phyloP scores from a whole-genome alignment of 2,113 vertebrate species.

The Psettodes erumei region DNA sequence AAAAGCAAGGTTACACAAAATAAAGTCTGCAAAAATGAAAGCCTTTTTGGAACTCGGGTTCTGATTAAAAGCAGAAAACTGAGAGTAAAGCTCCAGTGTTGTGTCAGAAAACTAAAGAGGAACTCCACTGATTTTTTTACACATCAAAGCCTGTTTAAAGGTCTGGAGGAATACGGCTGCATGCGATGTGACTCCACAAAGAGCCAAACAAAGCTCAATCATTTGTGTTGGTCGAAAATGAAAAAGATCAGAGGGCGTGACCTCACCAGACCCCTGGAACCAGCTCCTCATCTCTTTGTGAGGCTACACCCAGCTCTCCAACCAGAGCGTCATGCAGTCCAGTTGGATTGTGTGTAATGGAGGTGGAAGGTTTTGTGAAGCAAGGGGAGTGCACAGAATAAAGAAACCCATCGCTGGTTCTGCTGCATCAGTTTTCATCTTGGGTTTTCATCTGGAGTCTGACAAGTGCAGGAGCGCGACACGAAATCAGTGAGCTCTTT shows the following conservation, averaged over 20 bases:
- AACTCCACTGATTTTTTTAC: too few species aligned
- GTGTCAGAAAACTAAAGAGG: background rate
- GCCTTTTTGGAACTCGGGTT: background rate
- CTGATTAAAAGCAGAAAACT: background rate
- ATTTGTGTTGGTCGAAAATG: conserved; percentile 5
- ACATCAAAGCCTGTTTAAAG: background rate
- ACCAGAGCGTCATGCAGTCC: background rate
- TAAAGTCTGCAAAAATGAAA: background rate
- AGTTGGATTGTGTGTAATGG: background rate
- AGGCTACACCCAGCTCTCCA: background rate
- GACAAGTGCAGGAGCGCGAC: background rate
- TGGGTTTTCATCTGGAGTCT: background rate
- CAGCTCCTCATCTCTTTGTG: too few species aligned
- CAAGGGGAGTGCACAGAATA: too few species aligned
- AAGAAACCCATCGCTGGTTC: background rate
- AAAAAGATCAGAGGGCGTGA: background rate
- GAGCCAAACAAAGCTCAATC: background rate
- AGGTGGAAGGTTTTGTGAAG: background rate
- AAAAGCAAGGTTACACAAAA: background rate
- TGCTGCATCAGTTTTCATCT: background rate
- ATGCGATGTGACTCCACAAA: background rate
- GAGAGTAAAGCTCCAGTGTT: background rate
- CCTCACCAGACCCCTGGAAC: background rate
- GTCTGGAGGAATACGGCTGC: background rate
- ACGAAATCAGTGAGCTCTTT: background rate